Evolutionary conservation across 2,113 vertebrate genomes (phyloP).

Genomic region (Ondatra zibethicus): DNA sequence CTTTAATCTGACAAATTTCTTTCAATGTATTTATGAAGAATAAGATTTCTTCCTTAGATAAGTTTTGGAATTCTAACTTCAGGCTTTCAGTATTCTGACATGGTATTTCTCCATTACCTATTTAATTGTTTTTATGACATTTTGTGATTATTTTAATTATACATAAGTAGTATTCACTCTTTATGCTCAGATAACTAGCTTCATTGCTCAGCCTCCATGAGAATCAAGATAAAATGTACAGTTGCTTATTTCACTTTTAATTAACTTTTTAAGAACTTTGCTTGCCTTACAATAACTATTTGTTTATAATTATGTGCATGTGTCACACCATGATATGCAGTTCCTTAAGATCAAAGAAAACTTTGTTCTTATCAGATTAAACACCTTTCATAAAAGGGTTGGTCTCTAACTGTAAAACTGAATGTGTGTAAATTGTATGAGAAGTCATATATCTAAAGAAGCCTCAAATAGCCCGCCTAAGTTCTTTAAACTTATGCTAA

Average conservation of each 20-base stretch:
- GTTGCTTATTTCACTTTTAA: slow-evolving; percentile 59
- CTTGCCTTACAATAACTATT: slow-evolving; percentile 62
- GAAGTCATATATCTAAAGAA: neutral
- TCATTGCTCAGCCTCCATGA: slow-evolving; percentile 52
- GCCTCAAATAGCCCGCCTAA: neutral
- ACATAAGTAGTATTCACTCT: slow-evolving; percentile 56
- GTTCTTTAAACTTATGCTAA: neutral
- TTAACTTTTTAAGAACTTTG: slow-evolving; percentile 61
- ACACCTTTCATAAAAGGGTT: slow-evolving; percentile 53
- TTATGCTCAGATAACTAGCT: neutral
- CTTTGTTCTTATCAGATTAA: slow-evolving; percentile 62
- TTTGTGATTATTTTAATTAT: slow-evolving; percentile 77
- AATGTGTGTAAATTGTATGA: neutral
- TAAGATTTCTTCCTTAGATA: slow-evolving; percentile 46
- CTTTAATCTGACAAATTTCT: slow-evolving; percentile 23
- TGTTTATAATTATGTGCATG: slow-evolving; percentile 63
- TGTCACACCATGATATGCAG: slow-evolving; percentile 55
- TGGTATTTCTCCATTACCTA: slow-evolving; percentile 56
- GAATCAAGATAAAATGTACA: slow-evolving; percentile 55
- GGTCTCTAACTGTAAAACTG: slow-evolving; percentile 65
- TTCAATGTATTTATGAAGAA: slow-evolving; percentile 48
- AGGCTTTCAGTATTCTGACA: slow-evolving; percentile 62
- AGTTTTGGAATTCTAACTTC: slow-evolving; percentile 22
- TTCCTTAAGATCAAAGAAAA: slow-evolving; percentile 57
- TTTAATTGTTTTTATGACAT: slow-evolving; percentile 69